Evolutionary conservation across 2,113 vertebrate species (phyloP).

Genomic region (Antigone vipio): DNA sequence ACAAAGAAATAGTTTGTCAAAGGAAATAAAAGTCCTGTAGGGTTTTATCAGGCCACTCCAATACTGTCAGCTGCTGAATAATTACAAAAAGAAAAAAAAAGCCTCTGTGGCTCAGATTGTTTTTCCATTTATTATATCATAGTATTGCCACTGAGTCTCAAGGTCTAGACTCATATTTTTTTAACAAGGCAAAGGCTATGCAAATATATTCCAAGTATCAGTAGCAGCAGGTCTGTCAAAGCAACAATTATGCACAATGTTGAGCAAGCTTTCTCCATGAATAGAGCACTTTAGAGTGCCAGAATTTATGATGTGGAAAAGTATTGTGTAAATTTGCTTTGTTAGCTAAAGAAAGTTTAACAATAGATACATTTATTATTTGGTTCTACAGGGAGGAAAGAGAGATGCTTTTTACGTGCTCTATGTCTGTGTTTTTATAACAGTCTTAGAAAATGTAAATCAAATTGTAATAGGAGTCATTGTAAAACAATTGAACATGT

Average conservation of each 20-base stretch:
- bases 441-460: not conserved
- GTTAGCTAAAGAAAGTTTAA: not conserved
- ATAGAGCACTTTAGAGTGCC: not conserved
- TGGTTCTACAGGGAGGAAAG: not conserved
- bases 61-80: not conserved
- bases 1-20: constrained; percentile 5
- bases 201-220: constrained; percentile 12
- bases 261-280: not conserved
- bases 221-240: constrained; percentile 3
- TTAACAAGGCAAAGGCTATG: constrained; percentile 7
- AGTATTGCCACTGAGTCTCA: not conserved
- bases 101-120: not conserved
- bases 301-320: not conserved
- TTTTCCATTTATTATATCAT: not conserved
- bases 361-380: not conserved
- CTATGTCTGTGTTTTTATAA: not conserved
- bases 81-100: not conserved
- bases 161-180: not conserved
- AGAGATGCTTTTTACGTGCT: not conserved
- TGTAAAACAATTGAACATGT: not conserved
- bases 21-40: not conserved
- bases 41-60: not conserved
- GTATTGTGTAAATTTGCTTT: not conserved
- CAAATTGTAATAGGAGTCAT: not conserved
- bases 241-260: not conserved